A percentile compares a stretch with the other conserved stretches of the same genome.
phyloP scores from a whole-genome alignment of 2,113 vertebrate species.

The Pontoporia blainvillei region DNA sequence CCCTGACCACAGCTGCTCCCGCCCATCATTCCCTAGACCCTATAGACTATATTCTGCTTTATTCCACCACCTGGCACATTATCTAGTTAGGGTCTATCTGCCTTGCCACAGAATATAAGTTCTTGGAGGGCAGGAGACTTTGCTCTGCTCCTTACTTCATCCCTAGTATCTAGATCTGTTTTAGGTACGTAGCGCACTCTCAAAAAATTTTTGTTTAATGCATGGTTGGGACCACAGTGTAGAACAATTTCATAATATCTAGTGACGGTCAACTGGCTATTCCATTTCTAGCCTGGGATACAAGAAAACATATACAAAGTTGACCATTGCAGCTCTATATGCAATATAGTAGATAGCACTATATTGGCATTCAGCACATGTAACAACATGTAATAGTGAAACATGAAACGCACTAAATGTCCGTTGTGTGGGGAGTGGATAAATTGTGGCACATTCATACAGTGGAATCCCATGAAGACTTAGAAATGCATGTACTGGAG shows the following conservation, averaged over 20 bases:
- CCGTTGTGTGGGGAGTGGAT: neutral
- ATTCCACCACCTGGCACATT: neutral
- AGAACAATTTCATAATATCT: neutral
- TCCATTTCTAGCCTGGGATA: neutral
- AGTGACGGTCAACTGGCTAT: neutral
- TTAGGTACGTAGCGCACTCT: neutral
- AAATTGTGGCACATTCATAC: neutral
- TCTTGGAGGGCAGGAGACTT: neutral
- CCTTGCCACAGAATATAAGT: neutral
- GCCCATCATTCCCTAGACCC: neutral
- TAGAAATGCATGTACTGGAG: neutral
- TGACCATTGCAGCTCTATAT: neutral
- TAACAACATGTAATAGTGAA: neutral
- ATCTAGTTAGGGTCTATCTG: neutral
- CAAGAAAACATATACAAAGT: neutral
- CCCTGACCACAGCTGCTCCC: neutral
- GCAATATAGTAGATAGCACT: neutral
- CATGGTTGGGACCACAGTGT: neutral
- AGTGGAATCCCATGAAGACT: neutral
- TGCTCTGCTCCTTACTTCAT: neutral
- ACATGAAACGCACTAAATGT: neutral
- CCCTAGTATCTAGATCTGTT: neutral
- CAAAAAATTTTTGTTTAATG: neutral
- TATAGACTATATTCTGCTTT: neutral
- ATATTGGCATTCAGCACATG: neutral